phyloP scores from a whole-genome alignment of 2,797 vertebrate species.

The Micropoecilia bifurca region DNA sequence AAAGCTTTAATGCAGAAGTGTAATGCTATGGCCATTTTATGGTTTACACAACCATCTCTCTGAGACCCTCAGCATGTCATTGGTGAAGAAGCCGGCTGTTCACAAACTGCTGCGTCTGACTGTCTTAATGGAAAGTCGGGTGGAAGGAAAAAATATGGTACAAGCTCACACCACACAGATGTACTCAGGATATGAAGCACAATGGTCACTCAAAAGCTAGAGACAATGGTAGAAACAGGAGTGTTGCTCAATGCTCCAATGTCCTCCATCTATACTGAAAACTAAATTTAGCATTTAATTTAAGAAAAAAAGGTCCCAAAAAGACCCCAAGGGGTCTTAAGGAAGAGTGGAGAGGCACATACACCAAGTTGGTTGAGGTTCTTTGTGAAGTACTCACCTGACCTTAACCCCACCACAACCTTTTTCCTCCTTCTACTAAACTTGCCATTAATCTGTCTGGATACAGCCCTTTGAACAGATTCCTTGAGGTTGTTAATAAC shows the following conservation, averaged over 20 bases:
- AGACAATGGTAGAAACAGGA: neutral
- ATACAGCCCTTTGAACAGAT: neutral
- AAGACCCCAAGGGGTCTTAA: neutral
- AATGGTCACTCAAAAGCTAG: neutral
- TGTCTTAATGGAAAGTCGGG: neutral
- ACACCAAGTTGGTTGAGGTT: neutral
- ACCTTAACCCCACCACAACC: neutral
- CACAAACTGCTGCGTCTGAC: neutral
- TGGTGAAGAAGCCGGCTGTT: neutral
- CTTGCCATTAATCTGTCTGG: neutral
- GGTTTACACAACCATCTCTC: neutral
- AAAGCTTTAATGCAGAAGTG: neutral
- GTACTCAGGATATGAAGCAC: neutral
- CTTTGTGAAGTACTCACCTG: neutral
- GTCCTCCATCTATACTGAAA: neutral
- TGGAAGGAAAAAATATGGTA: neutral
- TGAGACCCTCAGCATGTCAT: neutral
- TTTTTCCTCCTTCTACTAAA: conserved; percentile 1
- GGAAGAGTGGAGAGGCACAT: neutral
- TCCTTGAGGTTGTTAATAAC: neutral
- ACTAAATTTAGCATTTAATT: neutral
- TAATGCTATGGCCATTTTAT: conserved; percentile 1
- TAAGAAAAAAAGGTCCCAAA: neutral
- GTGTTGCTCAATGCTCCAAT: neutral
- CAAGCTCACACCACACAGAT: neutral